A percentile compares a stretch with the other conserved stretches of the same genome.
phyloP scores from a whole-genome alignment of 1,140 invertebrate species.

The Melipona quadrifasciata region DNA sequence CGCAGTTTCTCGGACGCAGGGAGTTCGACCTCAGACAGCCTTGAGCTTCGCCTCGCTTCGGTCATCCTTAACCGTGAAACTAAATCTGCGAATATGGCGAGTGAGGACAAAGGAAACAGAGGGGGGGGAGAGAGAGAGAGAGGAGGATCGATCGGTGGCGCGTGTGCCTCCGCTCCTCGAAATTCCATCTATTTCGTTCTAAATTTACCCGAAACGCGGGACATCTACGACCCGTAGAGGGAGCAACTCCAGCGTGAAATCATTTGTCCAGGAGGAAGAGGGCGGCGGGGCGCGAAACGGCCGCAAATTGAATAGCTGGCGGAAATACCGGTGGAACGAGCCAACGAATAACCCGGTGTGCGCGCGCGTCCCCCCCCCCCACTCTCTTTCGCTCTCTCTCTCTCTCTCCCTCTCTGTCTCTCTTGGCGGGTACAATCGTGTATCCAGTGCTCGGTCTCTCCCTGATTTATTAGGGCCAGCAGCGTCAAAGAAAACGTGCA shows the following conservation, averaged over 20 bases:
- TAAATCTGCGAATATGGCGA: not conserved
- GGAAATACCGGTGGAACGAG: conserved; percentile 70
- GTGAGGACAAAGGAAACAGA: not conserved
- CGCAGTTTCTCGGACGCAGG: not conserved
- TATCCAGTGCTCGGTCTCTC: conserved; percentile 50
- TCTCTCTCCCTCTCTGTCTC: not conserved
- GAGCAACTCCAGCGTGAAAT: conserved; percentile 67
- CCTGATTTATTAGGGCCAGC: conserved; percentile 64
- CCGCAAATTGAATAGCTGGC: conserved; percentile 72
- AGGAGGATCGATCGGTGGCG: conserved; percentile 17
- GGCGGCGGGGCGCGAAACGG: conserved; percentile 65
- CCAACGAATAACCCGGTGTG: conserved; percentile 68
- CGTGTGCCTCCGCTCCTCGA: not conserved
- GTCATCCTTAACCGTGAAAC: conserved; percentile 26
- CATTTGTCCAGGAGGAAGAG: conserved; percentile 67
- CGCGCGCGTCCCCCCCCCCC: conserved; percentile 34
- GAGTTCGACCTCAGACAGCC: not conserved
- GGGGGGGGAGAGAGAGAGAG: too few relatives aligned
- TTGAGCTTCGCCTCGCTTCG: not conserved
- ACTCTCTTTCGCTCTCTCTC: not conserved
- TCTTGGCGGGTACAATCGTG: conserved; percentile 31
- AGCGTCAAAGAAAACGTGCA: conserved; percentile 65
- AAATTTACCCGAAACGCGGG: conserved; percentile 47
- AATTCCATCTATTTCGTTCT: conserved; percentile 46
- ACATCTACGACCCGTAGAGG: conserved; percentile 57